Evolutionary conservation across 2,888 invertebrate genomes (phyloP), one percentile per base, ranked within the genome.

Genomic region (Sceliomorpha sp.): DNA sequence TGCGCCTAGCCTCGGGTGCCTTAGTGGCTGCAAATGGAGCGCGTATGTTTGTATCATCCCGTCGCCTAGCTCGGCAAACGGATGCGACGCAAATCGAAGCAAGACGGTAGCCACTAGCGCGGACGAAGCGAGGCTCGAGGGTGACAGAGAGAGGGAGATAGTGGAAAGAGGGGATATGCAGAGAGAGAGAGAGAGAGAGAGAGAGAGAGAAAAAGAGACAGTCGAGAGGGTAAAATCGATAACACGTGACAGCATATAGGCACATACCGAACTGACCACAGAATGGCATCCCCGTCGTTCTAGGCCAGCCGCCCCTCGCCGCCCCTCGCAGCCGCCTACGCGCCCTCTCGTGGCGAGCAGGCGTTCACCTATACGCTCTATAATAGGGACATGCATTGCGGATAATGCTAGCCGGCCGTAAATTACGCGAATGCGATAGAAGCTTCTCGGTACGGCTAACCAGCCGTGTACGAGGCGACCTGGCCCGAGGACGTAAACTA

Each of bases 191-290:
- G 20, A 20, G 3, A 20, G 20, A 20, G 20, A 20, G 20, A 20
- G 20, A 20, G 2, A 20, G 20, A 20, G 20, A 20, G 3, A 20
- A 10, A n/a, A 47, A 9, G 56, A 27, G 17, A 40, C 42, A 17
- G 62, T 51, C 15, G 53, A 67, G 69, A 69, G 55, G 63, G 55
- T 70, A 73, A 75, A 83, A 86, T 86, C 86, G 83, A 86, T 86
- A 86, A 81, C 82, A 81, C 84, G 80, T 83, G 83, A 83, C 77
- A 75, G 77, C 76, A 78, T 81, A 83, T 80, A 82, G 79, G 76
- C 81, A 77, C 84, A 86, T 85, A 84, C 85, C 85, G 77, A 76
- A 82, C 81, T 82, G 83, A 85, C 86, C 86, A 78, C 84, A 82
- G 86, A 86, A 86, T 86, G 83, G 83, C 79, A 86, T 85, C 80